Conservation (phyloP, 2,113 vertebrate species). For the Hyaena hyaena region DNA sequence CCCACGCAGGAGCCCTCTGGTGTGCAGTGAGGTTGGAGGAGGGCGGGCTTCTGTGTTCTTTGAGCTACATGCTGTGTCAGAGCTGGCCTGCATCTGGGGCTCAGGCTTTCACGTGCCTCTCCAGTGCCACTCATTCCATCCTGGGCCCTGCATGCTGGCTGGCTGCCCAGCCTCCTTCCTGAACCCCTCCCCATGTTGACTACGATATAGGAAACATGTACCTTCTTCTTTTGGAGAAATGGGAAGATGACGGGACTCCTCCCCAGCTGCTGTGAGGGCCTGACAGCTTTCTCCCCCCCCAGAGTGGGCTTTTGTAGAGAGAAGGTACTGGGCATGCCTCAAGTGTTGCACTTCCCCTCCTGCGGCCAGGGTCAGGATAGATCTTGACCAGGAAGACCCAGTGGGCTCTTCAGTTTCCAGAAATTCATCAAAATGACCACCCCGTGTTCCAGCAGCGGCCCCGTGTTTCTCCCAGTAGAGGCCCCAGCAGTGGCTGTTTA, state of each 20-base stretch:
- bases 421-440: neutral
- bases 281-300: neutral
- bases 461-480: neutral
- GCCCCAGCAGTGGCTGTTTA: neutral
- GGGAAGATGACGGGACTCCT: too few species aligned
- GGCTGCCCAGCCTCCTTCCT: neutral
- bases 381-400: neutral
- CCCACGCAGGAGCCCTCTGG: too few species aligned
- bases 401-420: neutral
- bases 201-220: neutral
- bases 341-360: accelerated
- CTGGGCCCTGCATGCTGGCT: neutral
- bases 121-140: accelerated
- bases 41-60: neutral
- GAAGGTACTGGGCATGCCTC: neutral
- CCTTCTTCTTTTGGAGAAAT: neutral
- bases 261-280: neutral
- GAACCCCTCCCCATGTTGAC: too few species aligned
- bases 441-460: neutral
- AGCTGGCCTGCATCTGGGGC: neutral
- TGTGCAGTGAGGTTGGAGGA: too few species aligned
- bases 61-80: accelerated
- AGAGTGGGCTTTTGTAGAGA: too few species aligned
- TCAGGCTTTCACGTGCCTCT: too few species aligned
- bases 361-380: neutral